Evolutionary conservation across 2,113 vertebrate species (phyloP).

Genomic region (Oreochromis spilurus): DNA sequence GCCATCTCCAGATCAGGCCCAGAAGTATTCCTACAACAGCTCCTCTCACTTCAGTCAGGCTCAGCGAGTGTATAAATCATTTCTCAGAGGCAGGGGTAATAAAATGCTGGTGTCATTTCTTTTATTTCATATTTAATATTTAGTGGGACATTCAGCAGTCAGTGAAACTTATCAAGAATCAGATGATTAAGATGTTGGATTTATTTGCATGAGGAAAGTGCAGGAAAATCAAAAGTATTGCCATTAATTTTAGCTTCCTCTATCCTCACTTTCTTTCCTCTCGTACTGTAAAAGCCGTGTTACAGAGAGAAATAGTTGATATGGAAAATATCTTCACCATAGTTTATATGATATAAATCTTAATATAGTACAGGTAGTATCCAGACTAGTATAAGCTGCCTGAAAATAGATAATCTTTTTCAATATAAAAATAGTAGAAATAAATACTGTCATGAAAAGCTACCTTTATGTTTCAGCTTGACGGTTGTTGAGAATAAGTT

Average conservation of each 20-base stretch:
- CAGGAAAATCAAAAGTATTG: background rate
- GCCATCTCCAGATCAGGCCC: slow-evolving; percentile 22
- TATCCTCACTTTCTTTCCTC: background rate
- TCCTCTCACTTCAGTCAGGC: background rate
- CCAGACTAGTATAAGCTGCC: slow-evolving; percentile 31
- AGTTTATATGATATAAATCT: slow-evolving; percentile 7
- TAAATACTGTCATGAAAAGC: slow-evolving; percentile 36
- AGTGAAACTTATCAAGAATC: background rate
- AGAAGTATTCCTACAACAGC: background rate
- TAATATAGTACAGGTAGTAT: slow-evolving; percentile 23
- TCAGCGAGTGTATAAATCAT: background rate
- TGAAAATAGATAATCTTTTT: slow-evolving; percentile 26
- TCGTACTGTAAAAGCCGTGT: background rate
- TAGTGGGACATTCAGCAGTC: slow-evolving; percentile 22
- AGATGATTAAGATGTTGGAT: background rate
- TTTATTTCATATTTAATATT: slow-evolving; percentile 48
- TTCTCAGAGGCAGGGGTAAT: background rate
- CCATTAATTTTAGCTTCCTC: background rate
- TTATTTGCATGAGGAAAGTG: slow-evolving; percentile 9
- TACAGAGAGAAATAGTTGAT: background rate
- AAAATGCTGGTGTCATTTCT: background rate
- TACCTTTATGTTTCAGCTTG: background rate
- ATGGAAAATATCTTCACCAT: slow-evolving; percentile 11
- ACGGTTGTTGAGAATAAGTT: background rate
- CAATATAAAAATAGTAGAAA: slow-evolving; percentile 27